Base-by-base conservation (phyloP, 2,888 invertebrate species). In the Synanthedon andrenaeformis region DNA sequence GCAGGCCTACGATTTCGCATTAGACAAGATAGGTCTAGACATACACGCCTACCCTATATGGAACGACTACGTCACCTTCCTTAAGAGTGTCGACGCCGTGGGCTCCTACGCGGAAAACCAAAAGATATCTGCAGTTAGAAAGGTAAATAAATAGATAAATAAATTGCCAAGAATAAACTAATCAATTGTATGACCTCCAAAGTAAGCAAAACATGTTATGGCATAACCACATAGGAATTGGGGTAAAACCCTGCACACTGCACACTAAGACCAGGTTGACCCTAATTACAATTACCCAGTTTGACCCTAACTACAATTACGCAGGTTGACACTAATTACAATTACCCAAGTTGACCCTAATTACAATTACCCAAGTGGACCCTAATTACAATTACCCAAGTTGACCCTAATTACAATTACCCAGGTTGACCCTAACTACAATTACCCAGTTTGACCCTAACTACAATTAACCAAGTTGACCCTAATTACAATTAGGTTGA, bases 41-140 rank as follows among this genome's bases (percentile, higher is more conserved):
- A 94, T 98, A 64, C 96, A 97, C 83, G 96, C 98, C 0, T 97
- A 96, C 76, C 93, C 95, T 8, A 96, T 99, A 57, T 99, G 99
- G 97, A 95, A 95, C 69, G 99, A 99, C 72, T 99, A 99, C 71
- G 96, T 99, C 0, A 93, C 93, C 50, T 99, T 99, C 77, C 84
- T 99, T 56, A 99, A 97, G 77, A 92, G 94, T 52, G 98, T 98
- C 0, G 99, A 99, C 62, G 99, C 99, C 0, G 94, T 97, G 0
- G 99, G 99, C 0, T 98, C 98, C 0, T 99, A 99, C 79, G 99
- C 99, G 0, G 99, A 99, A 83, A 99, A 99, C 80, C 99, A 99
- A 85, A 96, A 98, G 79, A 99, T 99, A 57, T 97, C 98, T 13
- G 99, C 99, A 1, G 97, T 99, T 3, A 90, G 99, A 51, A 97